phyloP scores from a whole-genome alignment of 2,797 vertebrate genomes.

The Catostomus latipinnis region DNA sequence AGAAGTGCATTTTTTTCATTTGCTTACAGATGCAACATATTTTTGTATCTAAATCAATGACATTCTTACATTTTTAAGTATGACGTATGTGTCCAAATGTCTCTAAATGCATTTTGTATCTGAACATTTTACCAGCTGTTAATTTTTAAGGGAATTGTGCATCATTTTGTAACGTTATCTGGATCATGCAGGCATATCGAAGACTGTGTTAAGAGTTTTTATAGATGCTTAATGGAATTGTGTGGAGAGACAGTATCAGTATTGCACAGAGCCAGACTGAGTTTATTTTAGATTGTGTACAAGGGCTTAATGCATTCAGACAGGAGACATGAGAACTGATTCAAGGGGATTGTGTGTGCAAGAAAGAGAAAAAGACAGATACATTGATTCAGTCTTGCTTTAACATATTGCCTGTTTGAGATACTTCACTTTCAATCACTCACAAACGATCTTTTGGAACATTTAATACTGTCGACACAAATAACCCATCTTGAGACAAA shows the following conservation, averaged over 20 bases:
- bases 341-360: conserved; percentile 17
- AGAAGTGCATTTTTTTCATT: too few relatives aligned
- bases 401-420: conserved; percentile 38
- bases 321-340: conserved; percentile 25
- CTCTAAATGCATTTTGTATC: background rate
- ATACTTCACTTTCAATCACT: conserved; percentile 27
- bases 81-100: too few relatives aligned
- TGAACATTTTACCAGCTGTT: background rate
- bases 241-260: conserved; percentile 33
- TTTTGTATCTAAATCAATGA: too few relatives aligned
- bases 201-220: conserved; percentile 36
- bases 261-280: background rate
- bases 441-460: background rate
- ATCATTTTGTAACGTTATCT: conserved; percentile 27
- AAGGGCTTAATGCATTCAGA: conserved; percentile 35
- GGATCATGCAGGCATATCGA: conserved; percentile 6
- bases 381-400: conserved; percentile 36
- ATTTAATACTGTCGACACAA: conserved; percentile 12
- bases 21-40: too few relatives aligned
- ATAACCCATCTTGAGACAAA: background rate
- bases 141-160: conserved; percentile 1
- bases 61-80: too few relatives aligned
- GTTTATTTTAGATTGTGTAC: conserved; percentile 38
- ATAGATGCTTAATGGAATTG: conserved; percentile 32
- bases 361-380: conserved; percentile 12